Conservation (phyloP, 2,888 invertebrate genomes). For the Cantharis rustica region DNA sequence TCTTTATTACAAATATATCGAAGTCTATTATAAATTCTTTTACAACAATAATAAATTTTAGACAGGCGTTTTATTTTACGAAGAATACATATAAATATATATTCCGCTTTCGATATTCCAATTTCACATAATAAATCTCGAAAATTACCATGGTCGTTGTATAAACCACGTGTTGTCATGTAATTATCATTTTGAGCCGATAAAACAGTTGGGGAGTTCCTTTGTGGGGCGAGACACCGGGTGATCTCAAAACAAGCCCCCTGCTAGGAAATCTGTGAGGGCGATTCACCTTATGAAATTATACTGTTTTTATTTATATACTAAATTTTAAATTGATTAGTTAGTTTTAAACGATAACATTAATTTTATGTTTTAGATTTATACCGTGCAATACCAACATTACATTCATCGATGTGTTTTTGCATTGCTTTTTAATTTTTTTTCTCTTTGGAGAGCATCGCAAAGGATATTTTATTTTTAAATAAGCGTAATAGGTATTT, state of each 20-base stretch:
- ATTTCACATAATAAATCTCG: slow-evolving; percentile 28
- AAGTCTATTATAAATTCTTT: slow-evolving; percentile 3
- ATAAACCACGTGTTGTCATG: slow-evolving; percentile 56
- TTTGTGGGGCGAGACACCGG: slow-evolving; percentile 50
- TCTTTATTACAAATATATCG: neutral
- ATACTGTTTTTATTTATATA: slow-evolving; percentile 45
- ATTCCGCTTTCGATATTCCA: neutral
- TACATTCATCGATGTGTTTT: neutral
- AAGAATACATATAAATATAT: slow-evolving; percentile 8
- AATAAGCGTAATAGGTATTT: neutral
- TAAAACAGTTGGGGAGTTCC: slow-evolving; percentile 52
- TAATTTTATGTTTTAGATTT: neutral
- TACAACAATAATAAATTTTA: slow-evolving; percentile 17
- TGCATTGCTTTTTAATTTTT: neutral
- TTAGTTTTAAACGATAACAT: neutral
- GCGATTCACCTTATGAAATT: slow-evolving; percentile 42
- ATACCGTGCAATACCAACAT: neutral
- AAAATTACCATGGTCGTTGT: slow-evolving; percentile 37
- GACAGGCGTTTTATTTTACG: slow-evolving; percentile 15
- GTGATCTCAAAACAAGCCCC: slow-evolving; percentile 53
- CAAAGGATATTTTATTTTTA: neutral
- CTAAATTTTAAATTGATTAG: slow-evolving; percentile 30
- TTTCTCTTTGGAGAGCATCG: neutral
- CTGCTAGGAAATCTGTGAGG: slow-evolving; percentile 50
- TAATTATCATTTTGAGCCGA: slow-evolving; percentile 55